A percentile compares a stretch with the other conserved stretches of the same genome.
Evolutionary conservation across 2,113 vertebrate species (phyloP).

Genomic region (Boleophthalmus pectinirostris): DNA sequence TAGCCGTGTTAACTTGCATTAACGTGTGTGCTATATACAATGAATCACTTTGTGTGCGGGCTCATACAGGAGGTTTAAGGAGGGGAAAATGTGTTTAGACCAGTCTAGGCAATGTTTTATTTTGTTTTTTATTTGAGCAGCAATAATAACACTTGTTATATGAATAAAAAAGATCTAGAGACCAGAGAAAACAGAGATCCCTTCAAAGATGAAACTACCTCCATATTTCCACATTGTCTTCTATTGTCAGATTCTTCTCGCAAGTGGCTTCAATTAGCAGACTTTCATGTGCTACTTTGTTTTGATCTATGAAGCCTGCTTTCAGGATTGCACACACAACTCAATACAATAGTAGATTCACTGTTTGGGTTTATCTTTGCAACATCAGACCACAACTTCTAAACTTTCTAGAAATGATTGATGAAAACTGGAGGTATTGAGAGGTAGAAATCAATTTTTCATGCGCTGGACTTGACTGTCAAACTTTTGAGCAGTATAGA

Average conservation of each 20-base stretch:
- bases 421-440: too few species aligned
- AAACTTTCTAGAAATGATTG: too few species aligned
- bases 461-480: too few species aligned
- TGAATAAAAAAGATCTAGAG: not conserved
- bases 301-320: too few species aligned
- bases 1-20: constrained; percentile 56
- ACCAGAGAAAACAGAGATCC: not conserved
- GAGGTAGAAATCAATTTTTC: too few species aligned
- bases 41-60: constrained; percentile 59
- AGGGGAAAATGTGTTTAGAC: constrained; percentile 30
- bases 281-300: not conserved
- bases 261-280: not conserved
- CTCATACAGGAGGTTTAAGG: constrained; percentile 44
- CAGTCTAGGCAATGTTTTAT: constrained; percentile 23
- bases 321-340: too few species aligned
- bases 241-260: not conserved
- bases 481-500: too few species aligned
- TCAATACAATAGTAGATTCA: not conserved
- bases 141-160: constrained; percentile 27
- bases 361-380: not conserved
- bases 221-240: not conserved
- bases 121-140: constrained; percentile 6
- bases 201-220: not conserved
- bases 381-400: too few species aligned
- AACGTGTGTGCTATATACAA: constrained; percentile 54